Percentiles rank a stretch among this genome's conserved stretches.
Conservation (phyloP, 2,888 invertebrate species). For the Altica lythri region DNA sequence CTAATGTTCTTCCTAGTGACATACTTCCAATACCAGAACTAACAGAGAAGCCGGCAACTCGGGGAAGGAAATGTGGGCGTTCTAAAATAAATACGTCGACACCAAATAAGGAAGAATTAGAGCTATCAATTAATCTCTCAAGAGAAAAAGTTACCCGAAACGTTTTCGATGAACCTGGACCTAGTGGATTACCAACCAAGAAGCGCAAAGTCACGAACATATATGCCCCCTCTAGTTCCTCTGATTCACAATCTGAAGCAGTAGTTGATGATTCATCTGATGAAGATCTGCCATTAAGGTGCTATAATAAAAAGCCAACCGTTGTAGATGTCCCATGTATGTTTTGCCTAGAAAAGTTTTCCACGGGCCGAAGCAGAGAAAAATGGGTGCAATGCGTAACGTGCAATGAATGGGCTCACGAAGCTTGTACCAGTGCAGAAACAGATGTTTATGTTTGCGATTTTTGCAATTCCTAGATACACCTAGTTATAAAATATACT, state of each 20-base stretch:
- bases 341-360: conserved; percentile 6
- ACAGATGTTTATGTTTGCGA: conserved; percentile 28
- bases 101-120: conserved; percentile 10
- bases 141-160: conserved; percentile 1
- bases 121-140: conserved; percentile 3
- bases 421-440: conserved; percentile 26
- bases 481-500: background rate
- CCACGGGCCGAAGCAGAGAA: conserved; percentile 17
- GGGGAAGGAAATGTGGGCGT: conserved; percentile 2
- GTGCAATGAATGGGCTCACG: conserved; percentile 21
- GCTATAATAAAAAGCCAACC: conserved; percentile 9
- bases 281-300: conserved; percentile 3
- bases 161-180: conserved; percentile 2
- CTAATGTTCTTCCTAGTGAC: conserved; percentile 3
- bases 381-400: conserved; percentile 17
- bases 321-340: background rate
- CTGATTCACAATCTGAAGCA: background rate
- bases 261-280: conserved; percentile 5
- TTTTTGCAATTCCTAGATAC: conserved; percentile 4
- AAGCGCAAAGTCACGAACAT: background rate
- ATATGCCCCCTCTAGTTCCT: background rate
- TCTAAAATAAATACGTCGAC: conserved; percentile 13
- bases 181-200: background rate
- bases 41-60: background rate
- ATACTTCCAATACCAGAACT: background rate